Base-by-base conservation (phyloP, 2,888 invertebrate species). In the Flabesymbios commensalis region DNA sequence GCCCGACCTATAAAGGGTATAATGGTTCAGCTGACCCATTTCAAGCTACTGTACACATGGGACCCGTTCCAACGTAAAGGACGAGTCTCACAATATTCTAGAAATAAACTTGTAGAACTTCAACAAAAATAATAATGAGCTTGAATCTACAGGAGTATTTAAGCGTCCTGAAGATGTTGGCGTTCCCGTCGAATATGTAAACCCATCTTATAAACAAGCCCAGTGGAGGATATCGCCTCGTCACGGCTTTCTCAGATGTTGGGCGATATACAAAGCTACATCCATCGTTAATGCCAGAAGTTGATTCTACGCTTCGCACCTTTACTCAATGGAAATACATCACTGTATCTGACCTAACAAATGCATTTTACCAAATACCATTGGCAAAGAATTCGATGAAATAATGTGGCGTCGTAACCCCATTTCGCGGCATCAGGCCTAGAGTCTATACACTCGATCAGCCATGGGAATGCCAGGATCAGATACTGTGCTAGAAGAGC, bases 381-480 rank as follows among this genome's bases (percentile, higher is more conserved):
- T 24, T 55, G n/a, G 17, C 41, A 5, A 41, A 43, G 33, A 43
- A 41, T 10, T 53, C 67, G n/a, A n/a, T n/a, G n/a, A n/a, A n/a
- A n/a, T n/a, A n/a, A n/a, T 26, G 41, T 1, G 47, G 32, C 4
- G 58, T 61, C 24, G 61, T 26, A 14, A 61, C 61, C 10, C 59
- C 57, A 41, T 61, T 39, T 42, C 32, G 31, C 31, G 69, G 70
- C 3, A 28, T 53, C 19, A 14, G n/a, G n/a, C n/a, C n/a, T n/a
- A n/a, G n/a, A n/a, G 56, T 19, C 45, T 61, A 1, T 62, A 64
- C 52, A 45, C 53, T 14, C 33, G 62, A 47, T 65, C 58, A 10
- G 64, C 67, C 5, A 68, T 68, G 67, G 64, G 67, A 4, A 67
- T 67, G 62, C 68, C 66, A 5, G 62, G 64, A 2, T 66, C 61